Percentiles rank a stretch among this genome's conserved stretches.
Evolutionary conservation across 2,888 invertebrate species (phyloP).

Genomic region (Cosmopolites sordidus): DNA sequence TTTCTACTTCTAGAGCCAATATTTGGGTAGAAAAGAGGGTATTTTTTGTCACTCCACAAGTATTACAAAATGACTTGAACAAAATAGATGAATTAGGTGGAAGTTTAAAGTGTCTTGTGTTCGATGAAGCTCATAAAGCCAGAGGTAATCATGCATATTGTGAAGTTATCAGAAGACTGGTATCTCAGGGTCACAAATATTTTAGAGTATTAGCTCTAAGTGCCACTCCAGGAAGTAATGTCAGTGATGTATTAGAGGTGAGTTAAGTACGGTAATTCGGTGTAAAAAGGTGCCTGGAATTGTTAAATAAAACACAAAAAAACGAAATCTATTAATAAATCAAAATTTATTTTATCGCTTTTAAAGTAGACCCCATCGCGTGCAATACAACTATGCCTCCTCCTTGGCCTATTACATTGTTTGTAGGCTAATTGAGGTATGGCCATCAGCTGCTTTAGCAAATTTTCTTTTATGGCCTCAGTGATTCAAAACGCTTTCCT

Average conservation of each 20-base stretch:
- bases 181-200: slow-evolving; percentile 49
- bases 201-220: slow-evolving; percentile 86
- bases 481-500: too few relatives aligned
- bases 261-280: slow-evolving; percentile 12
- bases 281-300: too few relatives aligned
- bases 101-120: slow-evolving; percentile 75
- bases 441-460: too few relatives aligned
- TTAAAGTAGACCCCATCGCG: too few relatives aligned
- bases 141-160: slow-evolving; percentile 89
- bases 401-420: too few relatives aligned
- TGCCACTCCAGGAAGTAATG: slow-evolving; percentile 88
- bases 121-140: slow-evolving; percentile 93
- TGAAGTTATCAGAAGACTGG: slow-evolving; percentile 64
- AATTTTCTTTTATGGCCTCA: too few relatives aligned
- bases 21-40: slow-evolving; percentile 83
- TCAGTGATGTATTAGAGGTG: slow-evolving; percentile 74
- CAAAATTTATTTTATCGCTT: too few relatives aligned
- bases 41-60: slow-evolving; percentile 93
- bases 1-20: slow-evolving; percentile 56
- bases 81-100: slow-evolving; percentile 66
- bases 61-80: slow-evolving; percentile 78
- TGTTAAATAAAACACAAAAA: too few relatives aligned
- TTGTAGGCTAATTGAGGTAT: too few relatives aligned
- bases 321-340: too few relatives aligned
- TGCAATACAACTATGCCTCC: too few relatives aligned